Evolutionary conservation across 2,888 invertebrate genomes (phyloP).

Genomic region (Nudaria mundana): DNA sequence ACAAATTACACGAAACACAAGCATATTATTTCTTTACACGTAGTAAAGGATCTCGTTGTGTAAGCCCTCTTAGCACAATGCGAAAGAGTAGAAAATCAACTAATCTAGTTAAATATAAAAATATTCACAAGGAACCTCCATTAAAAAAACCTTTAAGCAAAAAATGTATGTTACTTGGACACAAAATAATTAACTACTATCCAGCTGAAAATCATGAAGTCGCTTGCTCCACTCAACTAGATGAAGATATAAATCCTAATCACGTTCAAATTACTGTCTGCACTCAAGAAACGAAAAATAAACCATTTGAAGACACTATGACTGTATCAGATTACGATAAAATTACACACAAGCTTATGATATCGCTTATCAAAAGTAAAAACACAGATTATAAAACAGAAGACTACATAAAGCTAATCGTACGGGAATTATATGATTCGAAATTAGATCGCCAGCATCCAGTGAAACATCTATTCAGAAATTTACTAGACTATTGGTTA

Average conservation of each 20-base stretch:
- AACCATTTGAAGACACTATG: conserved; percentile 40
- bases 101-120: conserved; percentile 63
- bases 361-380: conserved; percentile 44
- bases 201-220: conserved; percentile 4
- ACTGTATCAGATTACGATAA: conserved; percentile 45
- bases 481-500: conserved; percentile 62
- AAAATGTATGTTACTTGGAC: conserved; percentile 48
- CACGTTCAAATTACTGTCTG: conserved; percentile 36
- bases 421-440: conserved; percentile 54
- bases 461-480: conserved; percentile 55
- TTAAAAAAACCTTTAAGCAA: conserved; percentile 48
- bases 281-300: conserved; percentile 25
- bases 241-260: conserved; percentile 28
- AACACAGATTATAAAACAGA: conserved; percentile 29
- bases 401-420: conserved; percentile 47
- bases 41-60: conserved; percentile 26
- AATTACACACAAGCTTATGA: conserved; percentile 55
- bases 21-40: conserved; percentile 47
- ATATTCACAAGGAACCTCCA: conserved; percentile 50
- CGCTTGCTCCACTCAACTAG: conserved; percentile 22
- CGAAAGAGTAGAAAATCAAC: conserved; percentile 62
- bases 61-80: conserved; percentile 32
- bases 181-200: conserved; percentile 4
- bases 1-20: conserved; percentile 32
- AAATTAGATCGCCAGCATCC: conserved; percentile 47